Conservation (phyloP, 2,113 vertebrate species). For the Opisthocomus hoazin region DNA sequence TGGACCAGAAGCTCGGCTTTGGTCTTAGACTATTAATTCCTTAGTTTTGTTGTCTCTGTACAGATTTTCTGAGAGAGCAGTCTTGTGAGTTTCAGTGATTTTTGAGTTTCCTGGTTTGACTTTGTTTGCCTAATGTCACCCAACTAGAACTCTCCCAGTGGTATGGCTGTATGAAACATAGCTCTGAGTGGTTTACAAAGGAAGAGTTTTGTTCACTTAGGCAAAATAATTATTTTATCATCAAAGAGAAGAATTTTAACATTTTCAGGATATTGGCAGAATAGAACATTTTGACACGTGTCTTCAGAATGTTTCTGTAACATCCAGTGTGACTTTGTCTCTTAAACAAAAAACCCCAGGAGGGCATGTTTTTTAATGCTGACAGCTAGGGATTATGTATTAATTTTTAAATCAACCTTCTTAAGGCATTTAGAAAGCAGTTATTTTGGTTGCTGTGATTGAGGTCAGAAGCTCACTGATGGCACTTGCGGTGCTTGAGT, state of each 20-base stretch:
- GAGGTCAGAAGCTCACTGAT: neutral
- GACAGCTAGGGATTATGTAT: neutral
- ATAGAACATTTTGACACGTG: neutral
- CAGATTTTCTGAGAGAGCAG: neutral
- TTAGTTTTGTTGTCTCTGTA: neutral
- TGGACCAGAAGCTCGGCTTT: neutral
- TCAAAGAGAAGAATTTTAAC: neutral
- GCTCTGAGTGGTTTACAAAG: neutral
- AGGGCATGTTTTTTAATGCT: neutral
- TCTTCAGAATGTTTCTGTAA: neutral
- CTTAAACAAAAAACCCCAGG: neutral
- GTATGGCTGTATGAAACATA: neutral
- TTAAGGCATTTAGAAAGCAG: neutral
- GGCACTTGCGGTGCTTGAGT: neutral
- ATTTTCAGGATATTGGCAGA: neutral
- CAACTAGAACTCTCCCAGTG: neutral
- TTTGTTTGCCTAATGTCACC: neutral
- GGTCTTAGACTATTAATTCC: neutral
- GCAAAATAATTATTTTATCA: neutral
- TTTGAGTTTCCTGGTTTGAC: neutral
- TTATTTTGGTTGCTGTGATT: constrained; percentile 1
- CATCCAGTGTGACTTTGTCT: neutral
- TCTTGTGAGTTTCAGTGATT: neutral
- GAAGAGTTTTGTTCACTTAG: neutral
- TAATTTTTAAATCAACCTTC: neutral